These are phyloP conservation scores for Cichlasoma orientale DNA, from an alignment of 2,797 vertebrate species.

Conservation along the genomic window DNA sequence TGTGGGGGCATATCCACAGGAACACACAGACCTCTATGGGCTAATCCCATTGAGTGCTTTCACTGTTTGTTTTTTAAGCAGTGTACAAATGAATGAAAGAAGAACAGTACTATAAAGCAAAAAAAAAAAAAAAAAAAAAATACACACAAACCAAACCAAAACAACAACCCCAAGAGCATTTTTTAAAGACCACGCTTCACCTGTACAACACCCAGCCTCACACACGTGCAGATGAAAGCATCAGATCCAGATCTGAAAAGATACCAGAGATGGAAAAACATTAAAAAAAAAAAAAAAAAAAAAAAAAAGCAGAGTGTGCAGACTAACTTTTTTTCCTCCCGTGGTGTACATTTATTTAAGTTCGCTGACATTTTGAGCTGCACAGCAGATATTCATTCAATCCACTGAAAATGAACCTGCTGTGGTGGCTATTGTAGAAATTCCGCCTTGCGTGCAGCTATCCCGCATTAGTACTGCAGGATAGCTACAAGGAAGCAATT, in stretches of 20 bases:
- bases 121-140: neutral
- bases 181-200: neutral
- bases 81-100: neutral
- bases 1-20: too few relatives aligned
- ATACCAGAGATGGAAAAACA: conserved; percentile 27
- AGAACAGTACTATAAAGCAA: neutral
- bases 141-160: neutral
- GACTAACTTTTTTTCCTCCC: conserved; percentile 26
- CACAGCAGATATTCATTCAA: conserved; percentile 71
- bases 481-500: conserved; percentile 68
- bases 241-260: conserved; percentile 24
- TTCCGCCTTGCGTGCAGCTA: conserved; percentile 51
- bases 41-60: too few relatives aligned
- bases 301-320: conserved; percentile 52
- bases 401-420: conserved; percentile 62
- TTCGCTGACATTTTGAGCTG: conserved; percentile 67
- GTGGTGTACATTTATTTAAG: conserved; percentile 56
- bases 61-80: too few relatives aligned
- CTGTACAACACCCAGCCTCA: neutral
- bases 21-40: too few relatives aligned
- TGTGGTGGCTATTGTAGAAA: conserved; percentile 58
- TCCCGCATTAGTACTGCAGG: conserved; percentile 63
- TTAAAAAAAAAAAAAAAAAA: neutral
- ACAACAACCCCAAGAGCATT: neutral
- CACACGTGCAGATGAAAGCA: neutral